Percentiles rank a stretch among this genome's conserved stretches.
phyloP scores from a whole-genome alignment of 1,140 invertebrate genomes.

The Tribolium castaneum region DNA sequence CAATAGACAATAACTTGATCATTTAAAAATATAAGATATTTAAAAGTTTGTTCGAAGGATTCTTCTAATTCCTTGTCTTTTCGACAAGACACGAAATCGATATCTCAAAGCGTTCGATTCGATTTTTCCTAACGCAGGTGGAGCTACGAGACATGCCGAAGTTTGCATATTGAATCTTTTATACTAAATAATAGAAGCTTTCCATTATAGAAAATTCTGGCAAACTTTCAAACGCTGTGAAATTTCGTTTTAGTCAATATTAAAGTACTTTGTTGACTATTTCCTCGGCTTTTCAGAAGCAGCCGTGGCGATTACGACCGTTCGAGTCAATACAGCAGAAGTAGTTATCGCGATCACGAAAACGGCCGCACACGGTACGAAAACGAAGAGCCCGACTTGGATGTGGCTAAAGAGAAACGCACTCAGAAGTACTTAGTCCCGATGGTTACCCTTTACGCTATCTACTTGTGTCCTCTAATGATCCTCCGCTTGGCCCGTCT shows the following conservation, averaged over 20 bases:
- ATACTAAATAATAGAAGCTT: background rate
- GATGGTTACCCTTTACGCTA: constrained; percentile 74
- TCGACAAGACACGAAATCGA: too few species aligned
- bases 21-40: too few species aligned
- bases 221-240: background rate
- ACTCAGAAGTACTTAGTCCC: constrained; percentile 75
- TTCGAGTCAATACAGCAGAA: constrained; percentile 55
- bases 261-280: background rate
- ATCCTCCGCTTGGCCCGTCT: constrained; percentile 74
- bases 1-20: too few species aligned
- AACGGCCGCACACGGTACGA: constrained; percentile 55
- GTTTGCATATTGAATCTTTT: background rate
- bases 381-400: constrained; percentile 72
- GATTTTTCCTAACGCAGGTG: too few species aligned
- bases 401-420: constrained; percentile 73
- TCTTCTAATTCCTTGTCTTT: too few species aligned
- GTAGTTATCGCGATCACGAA: constrained; percentile 53
- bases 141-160: too few species aligned
- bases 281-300: constrained; percentile 41
- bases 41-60: too few species aligned
- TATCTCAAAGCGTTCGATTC: too few species aligned
- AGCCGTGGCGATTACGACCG: constrained; percentile 51
- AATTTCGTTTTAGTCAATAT: background rate
- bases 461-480: constrained; percentile 76
- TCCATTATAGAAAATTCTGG: background rate